Evolutionary conservation across 2,888 invertebrate species (phyloP).

Genomic region (Thera britannica): DNA sequence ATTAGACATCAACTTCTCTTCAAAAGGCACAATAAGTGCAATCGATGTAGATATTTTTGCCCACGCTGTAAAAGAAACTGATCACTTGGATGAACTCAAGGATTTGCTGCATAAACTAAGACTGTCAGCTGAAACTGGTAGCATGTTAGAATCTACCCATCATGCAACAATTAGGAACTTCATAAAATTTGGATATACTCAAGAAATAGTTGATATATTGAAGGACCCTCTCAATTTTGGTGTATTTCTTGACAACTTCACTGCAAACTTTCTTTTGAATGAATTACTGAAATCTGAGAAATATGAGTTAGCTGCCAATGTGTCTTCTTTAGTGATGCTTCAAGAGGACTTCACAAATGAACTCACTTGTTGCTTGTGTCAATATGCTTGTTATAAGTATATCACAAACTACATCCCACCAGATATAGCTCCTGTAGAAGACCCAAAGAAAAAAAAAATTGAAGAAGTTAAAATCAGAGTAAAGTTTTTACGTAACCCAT

Average conservation of each 20-base stretch:
- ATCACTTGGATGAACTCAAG: slow-evolving; percentile 88
- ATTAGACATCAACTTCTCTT: slow-evolving; percentile 87
- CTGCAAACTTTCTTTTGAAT: slow-evolving; percentile 92
- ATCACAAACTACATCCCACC: slow-evolving; percentile 68
- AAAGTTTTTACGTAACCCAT: slow-evolving; percentile 91
- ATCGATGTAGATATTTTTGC: slow-evolving; percentile 94
- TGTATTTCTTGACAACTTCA: slow-evolving; percentile 93
- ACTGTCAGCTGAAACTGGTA: slow-evolving; percentile 88
- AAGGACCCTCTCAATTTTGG: slow-evolving; percentile 95
- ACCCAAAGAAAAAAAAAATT: slow-evolving; percentile 69
- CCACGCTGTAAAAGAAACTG: slow-evolving; percentile 85
- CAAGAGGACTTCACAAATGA: slow-evolving; percentile 94
- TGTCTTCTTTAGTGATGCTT: slow-evolving; percentile 92
- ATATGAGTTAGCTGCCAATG: slow-evolving; percentile 89
- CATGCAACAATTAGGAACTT: slow-evolving; percentile 91
- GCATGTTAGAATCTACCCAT: slow-evolving; percentile 91
- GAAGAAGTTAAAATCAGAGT: slow-evolving; percentile 91
- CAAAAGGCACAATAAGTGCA: slow-evolving; percentile 87
- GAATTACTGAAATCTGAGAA: slow-evolving; percentile 88
- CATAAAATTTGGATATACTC: slow-evolving; percentile 80
- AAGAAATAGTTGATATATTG: slow-evolving; percentile 89
- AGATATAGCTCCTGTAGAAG: slow-evolving; percentile 46
- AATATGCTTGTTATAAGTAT: slow-evolving; percentile 91
- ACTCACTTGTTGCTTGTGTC: slow-evolving; percentile 87
- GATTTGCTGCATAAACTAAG: slow-evolving; percentile 90